Evolutionary conservation across 2,113 vertebrate species (phyloP), one percentile per base, ranked within the genome.

Genomic region (Chlorodrepanis virens): DNA sequence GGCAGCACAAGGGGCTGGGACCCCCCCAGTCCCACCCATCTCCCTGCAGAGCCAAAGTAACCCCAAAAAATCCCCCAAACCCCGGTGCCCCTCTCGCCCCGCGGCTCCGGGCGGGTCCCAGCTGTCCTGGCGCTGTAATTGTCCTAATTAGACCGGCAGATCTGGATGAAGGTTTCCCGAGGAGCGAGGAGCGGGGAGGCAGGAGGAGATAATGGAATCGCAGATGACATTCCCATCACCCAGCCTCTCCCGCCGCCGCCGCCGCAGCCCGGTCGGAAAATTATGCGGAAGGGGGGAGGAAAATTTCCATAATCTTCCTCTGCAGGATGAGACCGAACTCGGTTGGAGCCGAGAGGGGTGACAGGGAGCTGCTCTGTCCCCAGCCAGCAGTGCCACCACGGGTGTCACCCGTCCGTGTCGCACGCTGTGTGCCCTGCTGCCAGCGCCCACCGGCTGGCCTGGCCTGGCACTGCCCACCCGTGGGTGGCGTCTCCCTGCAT

Each of bases 61-160:
- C 2, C 19, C n/a, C n/a, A 22, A 19, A 52, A 1, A 1, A 19
- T 19, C 7, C n/a, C 14, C 14, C 64, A 64, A 44, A 2, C 2
- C 15, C n/a, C 0, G 0, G 9, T 19, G 6, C 3, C n/a, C 25
- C 10, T 31, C 52, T 54, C 12, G 63, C 2, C 65, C 50, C 24
- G 74, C 15, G 7, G 69, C 35, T 42, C 42, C 21, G 94, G 91
- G 86, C 33, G 59, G 59, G 59, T 57, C 75, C 96, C 97, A 78
- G 88, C 90, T 94, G 95, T 92, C 97, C 97, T 91, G 74, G 4
- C 53, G 44, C 95, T 90, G 86, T 97, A 97, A 98, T 97, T 98
- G 98, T 97, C 97, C 97, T 98, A 98, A 98, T 98, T 98, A 98
- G 97, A 97, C 95, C 90, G 95, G 93, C 95, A 96, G 97, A 96